phyloP scores from a whole-genome alignment of 1,140 invertebrate genomes.

The Olivierus martensii region DNA sequence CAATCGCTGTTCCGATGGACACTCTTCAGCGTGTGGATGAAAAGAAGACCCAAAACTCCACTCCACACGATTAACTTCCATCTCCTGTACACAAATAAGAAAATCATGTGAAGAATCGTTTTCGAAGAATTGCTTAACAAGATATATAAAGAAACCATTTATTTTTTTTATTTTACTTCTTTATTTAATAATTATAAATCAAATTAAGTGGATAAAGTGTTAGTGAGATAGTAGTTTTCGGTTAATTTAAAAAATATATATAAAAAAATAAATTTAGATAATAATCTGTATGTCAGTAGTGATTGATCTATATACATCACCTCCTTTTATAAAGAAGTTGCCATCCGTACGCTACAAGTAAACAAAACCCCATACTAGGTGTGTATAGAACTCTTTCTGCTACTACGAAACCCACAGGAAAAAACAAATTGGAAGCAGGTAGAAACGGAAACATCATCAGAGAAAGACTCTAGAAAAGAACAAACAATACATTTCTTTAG shows the following conservation, averaged over 20 bases:
- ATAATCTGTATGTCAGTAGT: background rate
- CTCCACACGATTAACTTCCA: slow-evolving; percentile 45
- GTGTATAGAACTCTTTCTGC: slow-evolving; percentile 76
- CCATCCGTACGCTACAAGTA: slow-evolving; percentile 50
- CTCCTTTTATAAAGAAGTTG: slow-evolving; percentile 1
- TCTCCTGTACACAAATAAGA: slow-evolving; percentile 17
- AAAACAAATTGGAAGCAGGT: slow-evolving; percentile 74
- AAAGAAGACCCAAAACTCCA: slow-evolving; percentile 47
- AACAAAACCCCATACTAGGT: slow-evolving; percentile 69
- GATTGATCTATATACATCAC: background rate
- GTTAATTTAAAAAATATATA: background rate
- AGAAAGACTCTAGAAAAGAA: slow-evolving; percentile 31
- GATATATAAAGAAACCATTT: too few relatives aligned
- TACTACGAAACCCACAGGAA: slow-evolving; percentile 81
- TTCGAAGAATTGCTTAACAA: too few relatives aligned
- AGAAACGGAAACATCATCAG: slow-evolving; percentile 73
- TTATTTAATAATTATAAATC: too few relatives aligned
- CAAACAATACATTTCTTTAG: background rate
- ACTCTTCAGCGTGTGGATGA: slow-evolving; percentile 64
- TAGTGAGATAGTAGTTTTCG: slow-evolving; percentile 26
- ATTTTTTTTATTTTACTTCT: too few relatives aligned
- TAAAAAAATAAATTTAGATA: background rate
- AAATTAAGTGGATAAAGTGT: too few relatives aligned
- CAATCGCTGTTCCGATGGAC: slow-evolving; percentile 77
- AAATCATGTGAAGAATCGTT: slow-evolving; percentile 20